Evolutionary conservation across 2,113 vertebrate genomes (phyloP).

Genomic region (Ovis canadensis): DNA sequence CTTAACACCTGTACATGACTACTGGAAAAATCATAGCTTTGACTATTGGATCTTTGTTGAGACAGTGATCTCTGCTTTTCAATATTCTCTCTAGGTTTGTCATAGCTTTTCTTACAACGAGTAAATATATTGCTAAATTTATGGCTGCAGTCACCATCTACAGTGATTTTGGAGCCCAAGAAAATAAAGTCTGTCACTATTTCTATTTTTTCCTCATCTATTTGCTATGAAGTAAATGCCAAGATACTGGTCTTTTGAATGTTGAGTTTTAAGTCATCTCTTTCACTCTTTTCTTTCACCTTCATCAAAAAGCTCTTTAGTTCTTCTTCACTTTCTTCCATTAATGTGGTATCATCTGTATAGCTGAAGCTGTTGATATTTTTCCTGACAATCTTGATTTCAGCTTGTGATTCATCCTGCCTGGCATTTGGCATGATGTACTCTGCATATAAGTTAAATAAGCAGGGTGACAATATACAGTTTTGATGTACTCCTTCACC

Average conservation of each 20-base stretch:
- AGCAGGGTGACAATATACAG: not conserved
- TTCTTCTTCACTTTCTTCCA: not conserved
- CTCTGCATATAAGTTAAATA: not conserved
- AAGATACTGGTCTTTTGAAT: not conserved
- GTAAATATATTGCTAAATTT: not conserved
- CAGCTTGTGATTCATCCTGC: not conserved
- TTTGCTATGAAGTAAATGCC: not conserved
- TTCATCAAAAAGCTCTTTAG: not conserved
- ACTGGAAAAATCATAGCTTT: not conserved
- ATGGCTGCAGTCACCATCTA: not conserved
- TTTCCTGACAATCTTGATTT: not conserved
- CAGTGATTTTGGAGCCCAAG: not conserved
- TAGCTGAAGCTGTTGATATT: not conserved
- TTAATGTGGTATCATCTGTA: not conserved
- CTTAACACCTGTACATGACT: not conserved
- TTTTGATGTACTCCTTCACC: not conserved
- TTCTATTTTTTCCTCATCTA: not conserved
- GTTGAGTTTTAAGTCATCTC: not conserved
- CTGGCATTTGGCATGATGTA: not conserved
- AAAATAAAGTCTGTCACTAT: not conserved
- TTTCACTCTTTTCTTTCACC: not conserved
- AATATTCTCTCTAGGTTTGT: not conserved
- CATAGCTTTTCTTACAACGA: not conserved
- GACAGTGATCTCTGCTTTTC: not conserved
- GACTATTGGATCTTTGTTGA: not conserved